Evolutionary conservation across 2,113 vertebrate genomes (phyloP).

Genomic region (Alces alces): DNA sequence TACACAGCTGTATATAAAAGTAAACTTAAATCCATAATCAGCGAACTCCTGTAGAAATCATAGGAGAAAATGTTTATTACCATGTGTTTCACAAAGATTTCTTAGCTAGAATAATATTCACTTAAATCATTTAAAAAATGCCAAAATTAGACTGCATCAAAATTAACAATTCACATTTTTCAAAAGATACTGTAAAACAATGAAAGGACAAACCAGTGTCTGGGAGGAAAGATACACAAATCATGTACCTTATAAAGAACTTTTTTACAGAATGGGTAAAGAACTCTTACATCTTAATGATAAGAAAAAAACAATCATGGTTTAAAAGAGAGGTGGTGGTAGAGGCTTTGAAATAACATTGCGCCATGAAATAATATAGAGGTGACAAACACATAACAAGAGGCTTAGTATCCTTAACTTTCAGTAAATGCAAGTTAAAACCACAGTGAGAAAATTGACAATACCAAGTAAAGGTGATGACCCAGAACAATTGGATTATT

Average conservation of each 20-base stretch:
- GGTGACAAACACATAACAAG: not conserved
- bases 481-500: not conserved
- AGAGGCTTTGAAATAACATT: not conserved
- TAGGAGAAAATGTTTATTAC: not conserved
- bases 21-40: not conserved
- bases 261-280: not conserved
- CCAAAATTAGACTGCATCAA: not conserved
- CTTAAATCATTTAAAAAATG: not conserved
- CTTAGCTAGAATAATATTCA: not conserved
- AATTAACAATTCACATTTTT: not conserved
- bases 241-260: not conserved
- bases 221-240: not conserved
- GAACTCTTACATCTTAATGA: not conserved
- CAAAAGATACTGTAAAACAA: not conserved
- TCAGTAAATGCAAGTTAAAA: not conserved
- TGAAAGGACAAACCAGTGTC: not conserved
- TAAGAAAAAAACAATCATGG: not conserved
- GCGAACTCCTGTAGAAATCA: not conserved
- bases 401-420: not conserved
- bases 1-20: not conserved
- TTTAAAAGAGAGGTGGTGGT: not conserved
- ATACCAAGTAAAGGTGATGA: not conserved
- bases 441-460: not conserved
- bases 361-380: not conserved
- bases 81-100: not conserved